Evolutionary conservation across 2,797 vertebrate genomes (phyloP), one percentile per base, ranked within the genome.

Genomic region (Euthynnus affinis): DNA sequence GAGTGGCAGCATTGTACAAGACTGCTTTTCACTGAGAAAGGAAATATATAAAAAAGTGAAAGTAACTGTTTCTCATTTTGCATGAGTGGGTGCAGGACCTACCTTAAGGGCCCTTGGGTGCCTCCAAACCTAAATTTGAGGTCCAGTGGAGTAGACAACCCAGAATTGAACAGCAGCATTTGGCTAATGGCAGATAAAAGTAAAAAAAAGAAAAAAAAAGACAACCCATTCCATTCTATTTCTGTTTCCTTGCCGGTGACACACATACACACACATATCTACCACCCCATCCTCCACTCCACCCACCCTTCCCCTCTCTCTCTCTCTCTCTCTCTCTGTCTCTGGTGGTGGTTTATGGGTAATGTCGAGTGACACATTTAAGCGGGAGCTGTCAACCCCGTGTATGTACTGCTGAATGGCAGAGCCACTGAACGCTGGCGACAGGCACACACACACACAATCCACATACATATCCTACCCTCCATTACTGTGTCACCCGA

Each of bases 331-430:
- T 71, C 73, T 60, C 73, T n/a, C 34, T 67, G 76, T 85, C 76
- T 89, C 68, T 77, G 68, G 59, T 86, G 73, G 74, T 87, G 87
- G 65, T 90, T 83, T 90, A 88, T 92, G 86, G 87, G 86, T 94
- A 94, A 95, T 94, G 90, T 93, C 87, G 58, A 94, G 93, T 94
- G 94, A 94, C 94, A 93, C 86, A 78, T 93, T 93, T 94, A 94
- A 94, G 94, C 87, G 69, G 69, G 91, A 77, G 90, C 92, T 94
- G 94, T 95, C 93, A 93, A 78, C 91, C 49, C 79, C 71, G 74
- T 73, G 90, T 75, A 91, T 90, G 90, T 90, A 88, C 84, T 55
- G 55, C 68, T 94, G 94, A 94, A 75, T 92, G 94, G 87, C 93
- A 91, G 85, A 79, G 80, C 82, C 86, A 74, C 80, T 91, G 86